Percentiles rank a stretch among this genome's conserved stretches.
Conservation (phyloP, 2,113 vertebrate species). For the Empidonax traillii region DNA sequence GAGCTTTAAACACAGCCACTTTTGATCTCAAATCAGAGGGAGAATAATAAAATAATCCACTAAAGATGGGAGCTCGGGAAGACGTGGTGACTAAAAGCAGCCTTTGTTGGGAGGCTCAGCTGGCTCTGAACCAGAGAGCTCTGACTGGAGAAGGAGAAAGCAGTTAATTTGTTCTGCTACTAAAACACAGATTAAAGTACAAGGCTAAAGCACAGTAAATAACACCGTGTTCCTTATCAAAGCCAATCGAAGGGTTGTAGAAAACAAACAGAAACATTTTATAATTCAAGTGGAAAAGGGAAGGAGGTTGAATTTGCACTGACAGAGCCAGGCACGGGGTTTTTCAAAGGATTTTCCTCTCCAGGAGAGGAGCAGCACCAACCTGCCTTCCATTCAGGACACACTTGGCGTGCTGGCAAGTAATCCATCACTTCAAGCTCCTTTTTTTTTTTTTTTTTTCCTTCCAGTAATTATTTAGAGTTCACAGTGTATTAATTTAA, state of each 20-base stretch:
- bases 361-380: neutral
- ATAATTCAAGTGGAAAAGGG: slow-evolving; percentile 1
- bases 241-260: neutral
- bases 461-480: slow-evolving; percentile 48
- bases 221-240: slow-evolving; percentile 27
- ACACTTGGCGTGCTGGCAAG: neutral
- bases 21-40: slow-evolving; percentile 14
- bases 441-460: neutral
- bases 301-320: neutral
- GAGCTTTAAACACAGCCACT: neutral
- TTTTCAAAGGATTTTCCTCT: neutral
- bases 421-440: neutral
- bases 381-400: neutral
- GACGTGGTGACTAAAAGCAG: slow-evolving; percentile 11
- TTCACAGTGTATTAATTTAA: slow-evolving; percentile 47
- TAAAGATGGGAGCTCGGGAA: neutral
- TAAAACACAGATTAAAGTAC: slow-evolving; percentile 50
- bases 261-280: slow-evolving; percentile 46
- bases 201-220: slow-evolving; percentile 27
- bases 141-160: slow-evolving; percentile 9
- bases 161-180: slow-evolving; percentile 58
- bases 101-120: slow-evolving; percentile 15
- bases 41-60: slow-evolving; percentile 47
- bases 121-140: slow-evolving; percentile 19
- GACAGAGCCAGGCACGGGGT: neutral